A percentile compares a stretch with the other conserved stretches of the same genome.
Conservation (phyloP, 2,797 vertebrate genomes). For the Okamejei kenojei region DNA sequence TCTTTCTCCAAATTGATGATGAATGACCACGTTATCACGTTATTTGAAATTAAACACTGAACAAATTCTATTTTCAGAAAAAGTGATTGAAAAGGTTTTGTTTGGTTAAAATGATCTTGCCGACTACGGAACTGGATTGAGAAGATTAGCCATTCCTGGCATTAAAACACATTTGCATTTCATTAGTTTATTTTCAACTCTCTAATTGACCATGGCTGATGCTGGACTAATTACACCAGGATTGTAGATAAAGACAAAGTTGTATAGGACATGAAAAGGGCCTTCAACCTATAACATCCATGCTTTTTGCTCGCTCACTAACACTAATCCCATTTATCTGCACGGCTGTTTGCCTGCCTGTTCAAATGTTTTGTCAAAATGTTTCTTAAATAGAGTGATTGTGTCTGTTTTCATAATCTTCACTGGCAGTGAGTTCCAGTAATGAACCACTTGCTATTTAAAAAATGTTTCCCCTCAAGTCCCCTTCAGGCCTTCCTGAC, state of each 20-base stretch:
- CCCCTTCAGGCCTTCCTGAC: too few relatives aligned
- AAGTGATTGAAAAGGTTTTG: neutral
- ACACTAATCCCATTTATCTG: too few relatives aligned
- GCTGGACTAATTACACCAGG: neutral
- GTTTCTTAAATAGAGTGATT: too few relatives aligned
- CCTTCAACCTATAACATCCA: too few relatives aligned
- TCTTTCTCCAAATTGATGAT: neutral
- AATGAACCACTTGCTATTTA: too few relatives aligned
- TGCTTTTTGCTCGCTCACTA: too few relatives aligned
- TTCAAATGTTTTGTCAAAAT: too few relatives aligned
- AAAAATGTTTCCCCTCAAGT: too few relatives aligned
- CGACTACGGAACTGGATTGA: neutral
- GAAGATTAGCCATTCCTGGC: slow-evolving; percentile 7
- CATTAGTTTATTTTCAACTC: neutral
- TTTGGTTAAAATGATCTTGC: neutral
- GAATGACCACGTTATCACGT: neutral
- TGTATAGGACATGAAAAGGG: too few relatives aligned
- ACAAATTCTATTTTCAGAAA: neutral
- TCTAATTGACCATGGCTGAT: neutral
- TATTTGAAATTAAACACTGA: neutral
- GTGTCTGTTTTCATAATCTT: too few relatives aligned
- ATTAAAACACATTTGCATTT: neutral
- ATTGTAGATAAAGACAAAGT: neutral
- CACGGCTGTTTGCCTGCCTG: too few relatives aligned
- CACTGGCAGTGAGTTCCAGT: too few relatives aligned